phyloP scores from a whole-genome alignment of 2,888 invertebrate genomes.

The Vanessa cardui region DNA sequence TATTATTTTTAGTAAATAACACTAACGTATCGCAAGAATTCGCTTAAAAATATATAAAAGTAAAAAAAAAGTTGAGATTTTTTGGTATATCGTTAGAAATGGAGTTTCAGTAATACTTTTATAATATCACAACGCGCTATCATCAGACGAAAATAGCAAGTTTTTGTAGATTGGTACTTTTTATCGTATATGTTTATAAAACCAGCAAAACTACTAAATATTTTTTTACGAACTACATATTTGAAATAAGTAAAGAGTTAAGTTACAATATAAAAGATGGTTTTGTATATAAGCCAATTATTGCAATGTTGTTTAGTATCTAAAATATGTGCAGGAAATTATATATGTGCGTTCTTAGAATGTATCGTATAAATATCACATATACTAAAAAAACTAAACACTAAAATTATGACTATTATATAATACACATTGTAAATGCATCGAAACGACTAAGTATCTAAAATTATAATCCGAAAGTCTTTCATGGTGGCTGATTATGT shows the following conservation, averaged over 20 bases:
- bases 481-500: conserved; percentile 26
- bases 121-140: background rate
- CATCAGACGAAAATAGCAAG: too few relatives aligned
- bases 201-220: too few relatives aligned
- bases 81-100: conserved; percentile 26
- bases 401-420: background rate
- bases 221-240: too few relatives aligned
- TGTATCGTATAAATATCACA: conserved; percentile 8
- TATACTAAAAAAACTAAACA: conserved; percentile 9
- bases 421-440: conserved; percentile 55
- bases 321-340: conserved; percentile 4
- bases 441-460: conserved; percentile 54
- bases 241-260: too few relatives aligned
- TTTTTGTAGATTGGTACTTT: too few relatives aligned
- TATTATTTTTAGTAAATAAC: background rate
- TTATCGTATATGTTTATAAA: too few relatives aligned
- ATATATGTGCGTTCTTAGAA: background rate
- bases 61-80: conserved; percentile 18
- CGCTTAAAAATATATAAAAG: background rate
- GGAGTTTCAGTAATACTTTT: conserved; percentile 12
- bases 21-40: background rate
- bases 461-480: conserved; percentile 27
- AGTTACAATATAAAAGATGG: background rate
- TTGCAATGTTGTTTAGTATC: background rate
- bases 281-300: background rate